Base-by-base conservation (phyloP, 1,140 invertebrate species). In the Trichonephila inaurata region DNA sequence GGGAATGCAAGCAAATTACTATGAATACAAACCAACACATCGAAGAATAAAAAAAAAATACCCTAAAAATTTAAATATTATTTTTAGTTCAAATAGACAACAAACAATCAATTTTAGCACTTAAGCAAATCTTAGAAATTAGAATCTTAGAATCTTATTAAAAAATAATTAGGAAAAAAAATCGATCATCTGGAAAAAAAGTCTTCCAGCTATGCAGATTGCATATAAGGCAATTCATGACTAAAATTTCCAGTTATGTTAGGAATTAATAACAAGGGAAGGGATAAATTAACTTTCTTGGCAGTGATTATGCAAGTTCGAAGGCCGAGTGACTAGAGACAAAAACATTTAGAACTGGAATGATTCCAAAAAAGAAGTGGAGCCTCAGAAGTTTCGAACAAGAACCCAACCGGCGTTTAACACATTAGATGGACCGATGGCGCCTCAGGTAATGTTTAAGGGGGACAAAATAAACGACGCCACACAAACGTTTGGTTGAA, bases 301-400 rank as follows among this genome's bases (percentile, higher is more conserved):
- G 69, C 69, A 77, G 69, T 14, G 69, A 18, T 77, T 77, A 83
- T 24, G 81, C 51, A 44, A 58, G 19, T 83, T 58, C 44, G 81
- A 83, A 83, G 81, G 81, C 81, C 81, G 81, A 83, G 44, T 77
- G 69, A 33, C 44, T 83, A 18, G 5, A 83, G 81, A 83, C 40
- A 83, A 83, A 83, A 83, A 83, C 81, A 83, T 83, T 83, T 58
- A 58, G 51, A 83, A 24, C 81, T 83, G 81, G 81, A 83, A 83
- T 83, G 6, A 83, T 21, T 83, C 81, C 81, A 83, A 83, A 58
- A 21, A 58, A 83, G 24, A 33, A 33, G 28, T 28, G 28, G 69
- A 77, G 24, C 12, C 28, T 77, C 28, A 18, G 16, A 33, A 77
- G 69, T 33, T 77, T 33, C 28, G 28, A 77, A 77, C 28, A 24